phyloP scores from a whole-genome alignment of 2,888 invertebrate genomes.

The Tenthredo mesomela region DNA sequence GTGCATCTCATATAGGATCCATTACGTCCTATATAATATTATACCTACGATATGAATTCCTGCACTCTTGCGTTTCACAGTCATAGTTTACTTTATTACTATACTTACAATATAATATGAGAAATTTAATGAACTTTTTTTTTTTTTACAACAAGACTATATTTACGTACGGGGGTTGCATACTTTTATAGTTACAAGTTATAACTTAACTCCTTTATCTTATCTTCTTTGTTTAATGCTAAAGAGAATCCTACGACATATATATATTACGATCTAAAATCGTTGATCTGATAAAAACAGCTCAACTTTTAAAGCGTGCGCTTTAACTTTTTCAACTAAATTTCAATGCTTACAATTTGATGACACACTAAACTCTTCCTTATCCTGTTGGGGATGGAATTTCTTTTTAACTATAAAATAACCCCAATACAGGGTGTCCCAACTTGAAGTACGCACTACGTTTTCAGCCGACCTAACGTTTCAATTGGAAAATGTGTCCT shows the following conservation, averaged over 20 bases:
- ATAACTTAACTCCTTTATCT: background rate
- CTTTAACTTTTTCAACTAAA: conserved; percentile 38
- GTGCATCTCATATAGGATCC: background rate
- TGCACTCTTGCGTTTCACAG: background rate
- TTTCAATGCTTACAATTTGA: conserved; percentile 18
- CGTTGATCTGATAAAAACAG: conserved; percentile 36
- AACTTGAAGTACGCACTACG: no score
- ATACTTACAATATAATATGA: background rate
- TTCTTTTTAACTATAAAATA: background rate
- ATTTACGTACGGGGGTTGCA: background rate
- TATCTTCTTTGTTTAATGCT: background rate
- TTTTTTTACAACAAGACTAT: background rate
- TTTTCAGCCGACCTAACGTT: no score
- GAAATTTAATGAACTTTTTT: conserved; percentile 4
- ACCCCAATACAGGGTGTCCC: no score
- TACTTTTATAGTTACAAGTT: background rate
- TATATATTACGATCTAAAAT: conserved; percentile 3
- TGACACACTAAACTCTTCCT: background rate
- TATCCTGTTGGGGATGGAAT: background rate
- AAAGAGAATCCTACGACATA: conserved; percentile 27
- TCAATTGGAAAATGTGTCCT: no score
- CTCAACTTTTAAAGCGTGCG: conserved; percentile 25
- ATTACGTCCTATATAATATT: no score
- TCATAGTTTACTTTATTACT: background rate
- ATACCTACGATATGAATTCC: background rate